Percentiles rank a stretch among this genome's conserved stretches.
These are phyloP conservation scores for Schizopygopsis malacanthus DNA, from an alignment of 2,797 vertebrate species.

Conservation along the genomic window DNA sequence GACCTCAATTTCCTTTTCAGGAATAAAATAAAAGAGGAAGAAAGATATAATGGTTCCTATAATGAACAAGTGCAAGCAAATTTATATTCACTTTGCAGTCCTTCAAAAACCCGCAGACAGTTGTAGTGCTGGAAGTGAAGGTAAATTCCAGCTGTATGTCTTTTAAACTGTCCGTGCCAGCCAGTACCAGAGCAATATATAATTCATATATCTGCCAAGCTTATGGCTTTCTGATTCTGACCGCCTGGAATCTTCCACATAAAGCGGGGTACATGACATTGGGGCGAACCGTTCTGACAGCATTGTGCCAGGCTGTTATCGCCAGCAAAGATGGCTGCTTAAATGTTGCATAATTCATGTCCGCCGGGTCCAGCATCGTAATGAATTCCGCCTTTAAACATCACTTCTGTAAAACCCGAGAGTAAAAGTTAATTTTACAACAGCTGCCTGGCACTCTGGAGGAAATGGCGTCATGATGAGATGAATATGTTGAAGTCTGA, in stretches of 20 bases:
- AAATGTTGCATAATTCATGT: constrained; percentile 53
- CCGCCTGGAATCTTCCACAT: constrained; percentile 51
- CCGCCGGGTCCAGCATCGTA: background rate
- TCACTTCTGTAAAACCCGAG: background rate
- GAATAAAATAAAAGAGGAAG: background rate
- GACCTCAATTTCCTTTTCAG: background rate
- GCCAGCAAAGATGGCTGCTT: background rate
- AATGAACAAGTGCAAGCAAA: constrained; percentile 47
- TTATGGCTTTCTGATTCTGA: constrained; percentile 66
- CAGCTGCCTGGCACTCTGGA: background rate
- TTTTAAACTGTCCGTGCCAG: constrained; percentile 23
- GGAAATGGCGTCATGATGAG: background rate
- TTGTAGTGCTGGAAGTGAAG: constrained; percentile 57
- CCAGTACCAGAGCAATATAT: constrained; percentile 66
- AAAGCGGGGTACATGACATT: constrained; percentile 49
- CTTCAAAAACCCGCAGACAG: constrained; percentile 29
- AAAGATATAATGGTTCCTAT: constrained; percentile 44
- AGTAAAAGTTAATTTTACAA: constrained; percentile 22
- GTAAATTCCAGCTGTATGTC: constrained; percentile 59
- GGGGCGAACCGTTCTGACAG: constrained; percentile 54
- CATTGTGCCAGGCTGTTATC: constrained; percentile 25
- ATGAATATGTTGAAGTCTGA: background rate
- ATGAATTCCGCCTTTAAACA: constrained; percentile 29
- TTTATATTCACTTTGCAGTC: constrained; percentile 51
- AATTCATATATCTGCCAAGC: constrained; percentile 71